Percentiles rank a stretch among this genome's conserved stretches.
These are phyloP conservation scores for Egretta garzetta DNA, from an alignment of 2,113 vertebrate genomes.

Conservation along the genomic window DNA sequence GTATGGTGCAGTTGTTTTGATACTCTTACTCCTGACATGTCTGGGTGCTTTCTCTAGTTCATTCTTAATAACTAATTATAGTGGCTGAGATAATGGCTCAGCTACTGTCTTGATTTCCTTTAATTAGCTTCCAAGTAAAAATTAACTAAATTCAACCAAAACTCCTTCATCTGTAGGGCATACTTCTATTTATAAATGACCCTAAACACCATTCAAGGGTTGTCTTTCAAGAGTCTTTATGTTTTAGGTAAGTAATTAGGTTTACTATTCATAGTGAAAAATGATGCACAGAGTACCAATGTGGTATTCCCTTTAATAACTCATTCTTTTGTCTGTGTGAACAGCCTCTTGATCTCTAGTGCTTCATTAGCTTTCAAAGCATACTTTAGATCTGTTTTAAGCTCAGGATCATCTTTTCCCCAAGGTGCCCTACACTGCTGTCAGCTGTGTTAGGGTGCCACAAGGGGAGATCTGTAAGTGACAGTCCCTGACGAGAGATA, in stretches of 20 bases:
- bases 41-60: neutral
- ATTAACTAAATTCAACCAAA: constrained; percentile 19
- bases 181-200: constrained; percentile 35
- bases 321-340: neutral
- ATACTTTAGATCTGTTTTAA: neutral
- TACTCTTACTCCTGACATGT: neutral
- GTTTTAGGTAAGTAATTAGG: neutral
- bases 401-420: neutral
- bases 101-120: constrained; percentile 1
- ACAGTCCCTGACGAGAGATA: neutral
- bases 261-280: neutral
- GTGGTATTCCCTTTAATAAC: neutral
- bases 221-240: neutral
- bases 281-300: neutral
- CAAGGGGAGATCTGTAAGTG: neutral
- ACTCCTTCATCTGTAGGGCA: neutral
- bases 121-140: constrained; percentile 21
- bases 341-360: neutral
- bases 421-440: neutral
- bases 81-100: neutral
- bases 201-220: neutral
- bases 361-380: neutral
- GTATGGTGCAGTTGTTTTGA: neutral
- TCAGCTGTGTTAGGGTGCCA: neutral
- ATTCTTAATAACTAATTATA: neutral